Evolutionary conservation across 2,797 vertebrate genomes (phyloP).

Genomic region (Cyprinella venusta): DNA sequence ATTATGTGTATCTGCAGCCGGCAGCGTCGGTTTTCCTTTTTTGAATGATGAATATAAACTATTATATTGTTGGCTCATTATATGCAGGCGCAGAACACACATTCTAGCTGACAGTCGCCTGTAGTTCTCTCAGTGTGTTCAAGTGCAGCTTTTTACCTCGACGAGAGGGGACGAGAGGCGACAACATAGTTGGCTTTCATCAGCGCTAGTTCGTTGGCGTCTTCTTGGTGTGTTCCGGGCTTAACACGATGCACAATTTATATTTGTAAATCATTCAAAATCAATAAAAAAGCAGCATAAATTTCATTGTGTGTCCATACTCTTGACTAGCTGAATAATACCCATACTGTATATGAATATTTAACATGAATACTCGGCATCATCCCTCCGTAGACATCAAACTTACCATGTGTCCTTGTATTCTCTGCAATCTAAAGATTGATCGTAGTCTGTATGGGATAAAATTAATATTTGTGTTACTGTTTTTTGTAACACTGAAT

Average conservation of each 20-base stretch:
- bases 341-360: not conserved
- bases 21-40: too few relatives aligned
- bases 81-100: too few relatives aligned
- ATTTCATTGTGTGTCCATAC: not conserved
- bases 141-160: too few relatives aligned
- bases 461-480: not conserved
- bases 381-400: not conserved
- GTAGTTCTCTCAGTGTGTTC: too few relatives aligned
- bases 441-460: slow-evolving; percentile 67
- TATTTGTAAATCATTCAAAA: not conserved
- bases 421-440: slow-evolving; percentile 72
- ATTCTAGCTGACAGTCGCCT: too few relatives aligned
- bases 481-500: not conserved
- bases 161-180: too few relatives aligned
- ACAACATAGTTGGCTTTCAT: too few relatives aligned
- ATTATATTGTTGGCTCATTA: too few relatives aligned
- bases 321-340: not conserved
- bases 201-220: too few relatives aligned
- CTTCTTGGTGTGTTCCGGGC: too few relatives aligned
- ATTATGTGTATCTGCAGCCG: too few relatives aligned
- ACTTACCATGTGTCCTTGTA: slow-evolving; percentile 79
- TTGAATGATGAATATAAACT: too few relatives aligned
- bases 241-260: not conserved
- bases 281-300: not conserved
- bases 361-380: not conserved